Base-by-base conservation (phyloP, 2,113 vertebrate species). In the Aphelocoma coerulescens region DNA sequence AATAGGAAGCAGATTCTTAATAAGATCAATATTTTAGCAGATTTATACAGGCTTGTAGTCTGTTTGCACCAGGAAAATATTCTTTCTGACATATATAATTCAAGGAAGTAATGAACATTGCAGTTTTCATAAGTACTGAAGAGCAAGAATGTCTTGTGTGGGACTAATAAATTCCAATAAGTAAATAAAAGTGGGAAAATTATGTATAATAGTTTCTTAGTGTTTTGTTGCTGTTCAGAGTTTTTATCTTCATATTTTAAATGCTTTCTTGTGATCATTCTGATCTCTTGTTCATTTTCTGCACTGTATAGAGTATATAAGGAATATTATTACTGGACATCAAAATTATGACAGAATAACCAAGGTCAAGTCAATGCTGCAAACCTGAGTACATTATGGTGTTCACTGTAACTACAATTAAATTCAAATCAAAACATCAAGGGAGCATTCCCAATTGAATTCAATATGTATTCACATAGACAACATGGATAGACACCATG, bases 391-490 rank as follows among this genome's bases (percentile, higher is more conserved):
- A 24, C 35, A 37, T 85, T 85, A 93, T n/a, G 11, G 14, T 80
- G 7, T 88, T 75, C 55, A 93, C 81, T 44, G 71, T 66, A 85
- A 91, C 44, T 72, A 90, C 52, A 75, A 92, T 82, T 91, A 96
- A 94, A 96, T 93, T 95, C 82, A 96, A 93, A 94, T 88, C 11
- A 95, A 78, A 95, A 88, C 17, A 7, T 95, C 62, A 80, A 73
- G 32, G 39, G 28, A 81, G 3, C 1, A 58, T 46, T 94, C 74
- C 67, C 37, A 39, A 2, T 19, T 71, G 10, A 74, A 57, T 77
- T 92, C 9, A n/a, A 22, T 55, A 35, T 68, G 24, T 61, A 80
- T 89, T 51, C 46, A 41, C 37, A 24, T 7, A 33, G 51, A 55
- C 15, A 81, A 11, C 30, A 35, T 33, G 26, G 22, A 39, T 19